Conservation (phyloP, 2,797 vertebrate genomes). For the Myotis pilosus region DNA sequence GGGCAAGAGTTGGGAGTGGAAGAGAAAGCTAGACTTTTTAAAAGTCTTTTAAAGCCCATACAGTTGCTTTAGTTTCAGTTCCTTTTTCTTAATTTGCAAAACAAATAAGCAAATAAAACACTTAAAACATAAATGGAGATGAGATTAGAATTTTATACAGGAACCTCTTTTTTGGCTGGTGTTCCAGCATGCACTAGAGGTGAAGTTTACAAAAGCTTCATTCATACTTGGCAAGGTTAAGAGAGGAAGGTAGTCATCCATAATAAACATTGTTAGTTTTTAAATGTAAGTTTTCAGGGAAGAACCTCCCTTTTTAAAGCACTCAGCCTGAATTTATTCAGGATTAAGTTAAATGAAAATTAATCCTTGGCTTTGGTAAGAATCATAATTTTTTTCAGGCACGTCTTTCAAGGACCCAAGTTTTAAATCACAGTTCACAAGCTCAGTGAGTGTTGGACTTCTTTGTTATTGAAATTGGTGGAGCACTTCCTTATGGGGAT, state of each 20-base stretch:
- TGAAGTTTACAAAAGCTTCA: constrained; percentile 56
- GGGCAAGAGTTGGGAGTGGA: not conserved
- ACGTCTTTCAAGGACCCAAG: not conserved
- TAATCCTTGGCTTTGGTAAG: not conserved
- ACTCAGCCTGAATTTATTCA: constrained; percentile 20
- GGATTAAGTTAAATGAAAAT: constrained; percentile 18
- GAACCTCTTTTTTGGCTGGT: not conserved
- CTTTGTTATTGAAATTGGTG: not conserved
- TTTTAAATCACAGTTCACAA: not conserved
- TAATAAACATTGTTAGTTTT: constrained; percentile 65
- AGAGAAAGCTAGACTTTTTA: not conserved
- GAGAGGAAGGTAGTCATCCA: constrained; percentile 66
- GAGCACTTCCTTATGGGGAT: not conserved
- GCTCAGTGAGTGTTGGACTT: not conserved
- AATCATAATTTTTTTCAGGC: constrained; percentile 7
- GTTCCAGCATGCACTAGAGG: constrained; percentile 16
- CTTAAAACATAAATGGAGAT: not conserved
- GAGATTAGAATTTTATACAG: constrained; percentile 37
- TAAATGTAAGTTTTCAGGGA: constrained; percentile 9
- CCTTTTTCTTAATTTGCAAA: not conserved
- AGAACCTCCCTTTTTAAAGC: not conserved
- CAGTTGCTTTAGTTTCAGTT: not conserved
- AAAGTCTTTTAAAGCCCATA: not conserved
- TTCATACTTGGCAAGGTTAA: constrained; percentile 56
- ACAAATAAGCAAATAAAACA: not conserved